Conservation (phyloP, 2,113 vertebrate species). For the Poecile atricapillus region DNA sequence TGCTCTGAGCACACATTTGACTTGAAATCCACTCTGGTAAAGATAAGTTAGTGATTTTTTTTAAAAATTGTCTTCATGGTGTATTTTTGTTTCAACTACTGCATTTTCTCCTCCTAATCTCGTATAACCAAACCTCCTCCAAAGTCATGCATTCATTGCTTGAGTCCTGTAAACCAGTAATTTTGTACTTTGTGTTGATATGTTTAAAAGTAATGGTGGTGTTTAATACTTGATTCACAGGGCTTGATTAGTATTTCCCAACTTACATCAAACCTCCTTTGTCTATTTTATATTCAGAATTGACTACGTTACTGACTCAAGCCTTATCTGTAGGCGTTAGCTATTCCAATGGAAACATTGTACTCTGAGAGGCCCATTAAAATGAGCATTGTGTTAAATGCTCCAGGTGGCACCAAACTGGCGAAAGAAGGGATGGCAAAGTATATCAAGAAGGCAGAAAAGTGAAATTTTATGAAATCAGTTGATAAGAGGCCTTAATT, state of each 20-base stretch:
- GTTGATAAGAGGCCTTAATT: background rate
- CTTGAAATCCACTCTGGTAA: background rate
- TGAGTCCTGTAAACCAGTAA: constrained; percentile 8
- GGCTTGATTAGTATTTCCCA: constrained; percentile 43
- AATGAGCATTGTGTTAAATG: background rate
- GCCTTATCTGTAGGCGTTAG: constrained; percentile 10
- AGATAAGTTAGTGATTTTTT: background rate
- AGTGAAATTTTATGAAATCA: background rate
- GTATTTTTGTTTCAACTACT: constrained; percentile 15
- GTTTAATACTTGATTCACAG: constrained; percentile 22
- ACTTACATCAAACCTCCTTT: constrained; percentile 18
- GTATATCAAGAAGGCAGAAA: background rate
- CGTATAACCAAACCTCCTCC: background rate
- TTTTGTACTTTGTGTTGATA: constrained; percentile 33
- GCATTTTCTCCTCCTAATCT: background rate
- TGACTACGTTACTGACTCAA: constrained; percentile 46
- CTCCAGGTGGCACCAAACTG: background rate
- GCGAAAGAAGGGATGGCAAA: background rate
- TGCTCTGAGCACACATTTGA: background rate
- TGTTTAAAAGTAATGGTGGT: constrained; percentile 20
- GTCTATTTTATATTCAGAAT: constrained; percentile 22
- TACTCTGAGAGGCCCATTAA: background rate
- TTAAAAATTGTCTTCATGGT: background rate
- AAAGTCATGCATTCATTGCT: background rate
- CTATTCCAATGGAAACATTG: background rate